Base-by-base conservation (phyloP, 2,888 invertebrate genomes). In the Punctoribates punctum region DNA sequence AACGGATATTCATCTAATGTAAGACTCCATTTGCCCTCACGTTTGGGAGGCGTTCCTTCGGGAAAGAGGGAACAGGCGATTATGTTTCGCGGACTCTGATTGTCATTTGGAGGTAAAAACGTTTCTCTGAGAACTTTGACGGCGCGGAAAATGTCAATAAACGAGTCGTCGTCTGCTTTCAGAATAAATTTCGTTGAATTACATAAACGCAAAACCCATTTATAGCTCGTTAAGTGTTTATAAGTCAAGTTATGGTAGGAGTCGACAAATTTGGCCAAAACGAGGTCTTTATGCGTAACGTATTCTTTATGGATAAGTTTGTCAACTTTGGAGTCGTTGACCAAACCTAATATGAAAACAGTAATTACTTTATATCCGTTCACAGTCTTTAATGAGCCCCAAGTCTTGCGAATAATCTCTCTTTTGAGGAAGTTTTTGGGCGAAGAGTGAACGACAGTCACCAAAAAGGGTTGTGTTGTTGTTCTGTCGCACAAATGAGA, bases 11-110 rank as follows among this genome's bases (percentile, higher is more conserved):
- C 91, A 0, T 84, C 85, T 15, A 87, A 86, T 4, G 90, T 87
- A 11, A 92, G 91, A 73, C 88, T 87, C 92, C 92, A 93, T 83
- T 92, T 92, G 8, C 0, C 79, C 73, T 72, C 38, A 17, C 77
- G 72, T 70, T 77, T 75, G n/a, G 73, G 70, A 6, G n/a, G 20
- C 17, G 74, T 72, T n/a, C 38, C 81, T 79, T 73, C 80, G 78
- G 46, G 81, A 75, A 81, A 81, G 34, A 87, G 85, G 73, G 87
- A 87, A 82, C 92, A 92, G 73, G 89, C 86, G 67, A 92, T 87
- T 77, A 80, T 79, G 34, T 80, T 77, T 29, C 73, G 70, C 13
- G 78, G 75, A 23, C 11, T 23, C 5, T 65, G 9, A 51, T 57
- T 65, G 27, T 51, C 46, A 57, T n/a, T 74, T 42, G 46, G 25